A percentile compares a stretch with the other conserved stretches of the same genome.
phyloP scores from a whole-genome alignment of 2,113 vertebrate genomes.

The Callopanchax toddi region DNA sequence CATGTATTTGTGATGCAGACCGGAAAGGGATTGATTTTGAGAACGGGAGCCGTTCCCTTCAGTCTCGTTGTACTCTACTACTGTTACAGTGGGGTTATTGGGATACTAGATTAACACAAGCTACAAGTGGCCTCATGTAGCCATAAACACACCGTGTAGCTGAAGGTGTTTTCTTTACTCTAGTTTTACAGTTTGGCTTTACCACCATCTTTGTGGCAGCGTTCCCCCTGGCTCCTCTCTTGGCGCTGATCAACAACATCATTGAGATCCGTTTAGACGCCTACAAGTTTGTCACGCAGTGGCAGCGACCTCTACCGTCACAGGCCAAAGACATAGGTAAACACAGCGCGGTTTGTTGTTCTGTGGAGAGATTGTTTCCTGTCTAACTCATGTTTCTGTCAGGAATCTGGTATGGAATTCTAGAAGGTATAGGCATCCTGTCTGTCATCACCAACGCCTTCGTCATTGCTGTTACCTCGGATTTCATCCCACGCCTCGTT shows the following conservation, averaged over 20 bases:
- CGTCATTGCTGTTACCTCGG: constrained; percentile 95
- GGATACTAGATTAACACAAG: no score
- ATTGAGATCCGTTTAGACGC: constrained; percentile 97
- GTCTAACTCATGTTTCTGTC: constrained; percentile 26
- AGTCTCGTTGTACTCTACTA: no score
- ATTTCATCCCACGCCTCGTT: constrained; percentile 96
- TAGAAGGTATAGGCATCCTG: constrained; percentile 94
- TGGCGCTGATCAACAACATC: constrained; percentile 95
- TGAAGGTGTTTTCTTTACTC: constrained; percentile 8
- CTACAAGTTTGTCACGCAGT: constrained; percentile 97
- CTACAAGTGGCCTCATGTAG: no score
- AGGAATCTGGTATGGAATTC: constrained; percentile 97
- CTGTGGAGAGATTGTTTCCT: background rate
- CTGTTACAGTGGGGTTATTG: no score
- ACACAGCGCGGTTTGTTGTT: background rate
- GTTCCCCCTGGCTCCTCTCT: constrained; percentile 93
- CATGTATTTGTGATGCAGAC: constrained; percentile 23
- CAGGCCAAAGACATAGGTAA: constrained; percentile 97
- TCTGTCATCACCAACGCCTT: constrained; percentile 97
- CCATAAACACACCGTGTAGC: background rate
- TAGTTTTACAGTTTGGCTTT: constrained; percentile 97
- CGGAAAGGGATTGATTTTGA: background rate
- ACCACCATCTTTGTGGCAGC: constrained; percentile 98
- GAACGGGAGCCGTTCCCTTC: background rate
- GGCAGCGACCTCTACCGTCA: constrained; percentile 91